Evolutionary conservation across 2,888 invertebrate genomes (phyloP).

Genomic region (Toxonevra muliebris): DNA sequence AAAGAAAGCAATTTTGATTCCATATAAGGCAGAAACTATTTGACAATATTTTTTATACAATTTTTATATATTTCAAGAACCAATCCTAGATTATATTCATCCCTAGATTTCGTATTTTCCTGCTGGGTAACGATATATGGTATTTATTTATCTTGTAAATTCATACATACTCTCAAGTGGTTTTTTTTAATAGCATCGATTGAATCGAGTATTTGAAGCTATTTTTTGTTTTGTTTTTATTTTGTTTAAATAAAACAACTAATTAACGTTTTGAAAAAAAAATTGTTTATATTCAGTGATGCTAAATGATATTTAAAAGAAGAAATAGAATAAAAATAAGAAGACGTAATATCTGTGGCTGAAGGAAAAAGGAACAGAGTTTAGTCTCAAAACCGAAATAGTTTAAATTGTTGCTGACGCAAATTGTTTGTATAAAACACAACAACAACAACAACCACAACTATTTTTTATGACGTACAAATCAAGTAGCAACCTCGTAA

Average conservation of each 20-base stretch:
- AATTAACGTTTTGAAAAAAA: constrained; percentile 20
- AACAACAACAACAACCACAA: background rate
- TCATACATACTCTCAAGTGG: too few species aligned
- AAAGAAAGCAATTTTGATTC: too few species aligned
- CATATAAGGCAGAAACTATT: too few species aligned
- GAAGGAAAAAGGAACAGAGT: background rate
- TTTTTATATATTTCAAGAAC: too few species aligned
- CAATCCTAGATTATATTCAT: too few species aligned
- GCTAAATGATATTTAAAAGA: constrained; percentile 5
- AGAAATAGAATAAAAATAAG: constrained; percentile 1
- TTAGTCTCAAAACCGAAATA: background rate
- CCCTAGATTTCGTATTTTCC: too few species aligned
- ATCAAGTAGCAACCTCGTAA: constrained; percentile 35
- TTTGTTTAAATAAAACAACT: constrained; percentile 10
- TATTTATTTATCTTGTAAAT: too few species aligned
- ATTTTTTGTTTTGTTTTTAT: background rate
- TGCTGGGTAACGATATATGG: too few species aligned
- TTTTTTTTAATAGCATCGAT: too few species aligned
- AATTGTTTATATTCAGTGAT: constrained; percentile 17
- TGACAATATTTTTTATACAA: too few species aligned
- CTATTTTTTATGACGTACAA: constrained; percentile 33
- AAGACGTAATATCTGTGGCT: background rate
- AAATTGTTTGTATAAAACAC: background rate
- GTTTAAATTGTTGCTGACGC: constrained; percentile 4
- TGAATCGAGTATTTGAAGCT: too few species aligned